Evolutionary conservation across 2,797 vertebrate species (phyloP).

Genomic region (Okamejei kenojei): DNA sequence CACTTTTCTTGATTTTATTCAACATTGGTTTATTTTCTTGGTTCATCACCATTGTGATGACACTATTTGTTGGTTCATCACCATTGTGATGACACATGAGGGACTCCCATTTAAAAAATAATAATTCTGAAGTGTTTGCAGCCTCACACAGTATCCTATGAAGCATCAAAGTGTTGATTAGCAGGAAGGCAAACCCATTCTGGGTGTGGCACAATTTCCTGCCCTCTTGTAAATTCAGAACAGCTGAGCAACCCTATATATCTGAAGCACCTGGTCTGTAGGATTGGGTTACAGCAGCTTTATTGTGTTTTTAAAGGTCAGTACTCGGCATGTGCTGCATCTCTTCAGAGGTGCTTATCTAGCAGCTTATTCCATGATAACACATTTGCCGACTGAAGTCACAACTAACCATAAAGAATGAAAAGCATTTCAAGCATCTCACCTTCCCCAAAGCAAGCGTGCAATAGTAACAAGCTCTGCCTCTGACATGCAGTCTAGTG

Average conservation of each 20-base stretch:
- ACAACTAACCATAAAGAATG: conserved; percentile 37
- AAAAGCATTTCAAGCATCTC: conserved; percentile 23
- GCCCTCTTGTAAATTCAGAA: conserved; percentile 30
- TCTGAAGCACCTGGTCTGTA: conserved; percentile 42
- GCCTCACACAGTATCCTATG: conserved; percentile 41
- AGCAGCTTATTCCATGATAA: conserved; percentile 32
- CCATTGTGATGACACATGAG: background rate
- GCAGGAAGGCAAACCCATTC: conserved; percentile 38
- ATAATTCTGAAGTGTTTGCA: background rate
- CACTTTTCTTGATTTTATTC: background rate
- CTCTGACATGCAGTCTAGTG: background rate
- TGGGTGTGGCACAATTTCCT: conserved; percentile 30
- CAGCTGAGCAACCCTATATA: conserved; percentile 45
- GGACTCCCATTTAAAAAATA: background rate
- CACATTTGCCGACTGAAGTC: conserved; percentile 32
- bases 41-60: background rate
- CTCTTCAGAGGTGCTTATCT: conserved; percentile 38
- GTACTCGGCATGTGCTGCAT: conserved; percentile 40
- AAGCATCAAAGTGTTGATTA: conserved; percentile 24
- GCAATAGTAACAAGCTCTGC: conserved; percentile 6
- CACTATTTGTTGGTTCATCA: background rate
- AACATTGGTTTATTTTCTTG: background rate
- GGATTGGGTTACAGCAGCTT: conserved; percentile 38
- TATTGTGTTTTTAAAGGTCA: conserved; percentile 45
- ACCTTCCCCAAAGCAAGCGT: conserved; percentile 27